These are phyloP conservation scores for Chrysaora quinquecirrha DNA, from an alignment of 30 jellyfish, hydroid and myxozoan genomes.

Conservation along the genomic window DNA sequence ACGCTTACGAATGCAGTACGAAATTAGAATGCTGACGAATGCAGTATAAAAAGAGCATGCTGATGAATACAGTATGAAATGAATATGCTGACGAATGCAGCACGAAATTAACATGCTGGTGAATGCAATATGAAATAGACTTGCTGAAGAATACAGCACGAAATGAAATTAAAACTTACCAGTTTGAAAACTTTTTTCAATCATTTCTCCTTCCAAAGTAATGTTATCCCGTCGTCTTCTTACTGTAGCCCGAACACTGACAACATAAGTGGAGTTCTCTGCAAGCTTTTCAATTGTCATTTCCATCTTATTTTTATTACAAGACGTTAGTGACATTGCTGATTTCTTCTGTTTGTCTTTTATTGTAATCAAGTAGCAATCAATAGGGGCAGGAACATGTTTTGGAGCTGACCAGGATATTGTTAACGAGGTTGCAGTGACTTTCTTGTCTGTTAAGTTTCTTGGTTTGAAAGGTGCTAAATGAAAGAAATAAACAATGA, in stretches of 20 bases:
- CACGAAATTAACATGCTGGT: too few relatives aligned
- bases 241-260: constrained; percentile 27
- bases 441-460: background rate
- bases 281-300: constrained; percentile 5
- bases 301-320: constrained; percentile 5
- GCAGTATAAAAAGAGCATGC: too few relatives aligned
- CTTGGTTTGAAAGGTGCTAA: background rate
- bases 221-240: constrained; percentile 37
- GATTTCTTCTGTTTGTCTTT: background rate
- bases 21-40: too few relatives aligned
- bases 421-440: background rate
- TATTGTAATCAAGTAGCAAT: constrained; percentile 6
- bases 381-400: background rate
- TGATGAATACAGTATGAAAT: too few relatives aligned
- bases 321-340: background rate
- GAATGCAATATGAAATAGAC: too few relatives aligned
- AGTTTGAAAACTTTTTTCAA: constrained; percentile 10
- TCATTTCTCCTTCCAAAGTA: constrained; percentile 11
- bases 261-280: constrained; percentile 43
- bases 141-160: too few relatives aligned
- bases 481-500: background rate
- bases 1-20: too few relatives aligned
- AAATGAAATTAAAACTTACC: too few relatives aligned
- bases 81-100: too few relatives aligned
- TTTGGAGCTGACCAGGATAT: background rate